phyloP scores from a whole-genome alignment of 2,113 vertebrate species.

The Rhinolophus sinicus region DNA sequence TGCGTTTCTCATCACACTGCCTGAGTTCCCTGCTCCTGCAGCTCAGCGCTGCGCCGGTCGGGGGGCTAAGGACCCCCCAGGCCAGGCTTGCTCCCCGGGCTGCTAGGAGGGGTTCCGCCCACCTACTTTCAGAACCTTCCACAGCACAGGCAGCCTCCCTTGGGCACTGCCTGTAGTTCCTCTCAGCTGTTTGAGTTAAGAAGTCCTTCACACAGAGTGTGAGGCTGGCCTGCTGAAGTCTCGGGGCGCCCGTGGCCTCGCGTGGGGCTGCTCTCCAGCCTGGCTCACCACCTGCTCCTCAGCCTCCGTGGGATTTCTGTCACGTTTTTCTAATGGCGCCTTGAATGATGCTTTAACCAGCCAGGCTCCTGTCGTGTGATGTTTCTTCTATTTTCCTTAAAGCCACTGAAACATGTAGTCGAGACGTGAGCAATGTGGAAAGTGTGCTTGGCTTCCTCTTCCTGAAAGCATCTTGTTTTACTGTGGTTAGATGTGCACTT shows the following conservation, averaged over 20 bases:
- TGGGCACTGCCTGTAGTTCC: background rate
- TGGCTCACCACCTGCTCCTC: background rate
- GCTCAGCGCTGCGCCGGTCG: background rate
- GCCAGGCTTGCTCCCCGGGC: background rate
- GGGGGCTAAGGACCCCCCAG: background rate
- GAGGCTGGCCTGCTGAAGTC: background rate
- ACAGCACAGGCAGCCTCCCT: background rate
- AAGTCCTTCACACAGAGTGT: background rate
- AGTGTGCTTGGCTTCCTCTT: background rate
- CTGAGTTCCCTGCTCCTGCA: no score
- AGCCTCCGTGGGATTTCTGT: accelerated
- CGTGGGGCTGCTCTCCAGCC: background rate
- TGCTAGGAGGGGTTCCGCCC: background rate
- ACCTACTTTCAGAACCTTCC: background rate
- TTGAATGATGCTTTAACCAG: accelerated
- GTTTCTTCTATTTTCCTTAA: background rate
- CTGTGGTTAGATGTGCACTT: background rate
- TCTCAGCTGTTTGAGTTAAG: background rate
- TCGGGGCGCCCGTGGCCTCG: background rate
- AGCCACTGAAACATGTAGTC: background rate
- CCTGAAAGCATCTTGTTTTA: accelerated
- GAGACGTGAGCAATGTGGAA: background rate
- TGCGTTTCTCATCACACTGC: background rate
- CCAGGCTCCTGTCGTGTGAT: background rate
- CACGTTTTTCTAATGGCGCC: accelerated